Evolutionary conservation across 2,888 invertebrate species (phyloP), one percentile per base, ranked within the genome.

Genomic region (Labia minor): DNA sequence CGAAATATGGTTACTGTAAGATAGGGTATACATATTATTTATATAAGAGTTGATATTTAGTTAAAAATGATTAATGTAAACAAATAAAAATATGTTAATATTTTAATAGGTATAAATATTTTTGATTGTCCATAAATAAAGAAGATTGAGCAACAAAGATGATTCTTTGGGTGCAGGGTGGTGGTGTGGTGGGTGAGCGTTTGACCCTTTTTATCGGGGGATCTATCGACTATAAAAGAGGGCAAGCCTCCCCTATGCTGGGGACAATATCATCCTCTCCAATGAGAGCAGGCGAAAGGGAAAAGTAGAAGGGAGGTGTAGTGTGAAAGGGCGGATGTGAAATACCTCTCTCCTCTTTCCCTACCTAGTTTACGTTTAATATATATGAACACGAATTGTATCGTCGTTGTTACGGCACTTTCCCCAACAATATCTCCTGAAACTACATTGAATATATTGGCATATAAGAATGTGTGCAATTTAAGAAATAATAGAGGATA

Each of bases 341-440:
- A 26, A 26, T 26, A 26, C 26, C 26, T 26, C 26, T 8, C 3
- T 26, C 49, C 49, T 14, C 33, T 33, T 49, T 16, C 14, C 14
- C 49, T 26, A 26, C n/a, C 49, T 16, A n/a, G 49, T 49, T 49
- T 49, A 49, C 49, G 49, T 49, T 49, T 49, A 49, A 49, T 49
- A 49, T 49, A 49, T 49, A 49, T 49, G 49, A 49, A 14, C 49
- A 49, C 49, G 14, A 49, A 49, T 49, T 49, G 49, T 49, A 16
- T 49, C 49, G 49, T 49, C 49, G 49, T 49, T 49, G 49, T 49
- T 49, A 26, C 49, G 49, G n/a, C 14, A 49, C 49, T 49, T 49
- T 49, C 49, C n/a, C n/a, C 49, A 49, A 14, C 49, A 11, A 11
- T 49, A 3, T 49, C 49, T 26, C 49, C 49, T 14, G 3, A 49